Conservation (phyloP, 2,113 vertebrate genomes). For the Seriola dumerili region DNA sequence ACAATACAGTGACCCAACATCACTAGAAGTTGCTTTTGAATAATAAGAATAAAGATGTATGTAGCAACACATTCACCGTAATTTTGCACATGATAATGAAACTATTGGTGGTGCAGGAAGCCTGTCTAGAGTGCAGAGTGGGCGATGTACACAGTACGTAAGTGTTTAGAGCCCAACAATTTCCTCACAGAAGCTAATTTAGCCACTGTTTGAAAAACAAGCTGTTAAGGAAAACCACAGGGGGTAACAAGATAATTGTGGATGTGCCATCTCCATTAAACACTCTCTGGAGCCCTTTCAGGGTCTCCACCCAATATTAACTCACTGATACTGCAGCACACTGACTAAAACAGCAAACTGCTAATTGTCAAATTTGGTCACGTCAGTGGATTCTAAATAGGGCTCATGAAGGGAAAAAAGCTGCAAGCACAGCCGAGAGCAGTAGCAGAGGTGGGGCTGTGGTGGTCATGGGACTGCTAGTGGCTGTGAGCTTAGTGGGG, state of each 20-base stretch:
- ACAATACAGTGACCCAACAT: constrained; percentile 20
- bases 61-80: not conserved
- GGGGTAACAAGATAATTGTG: constrained; percentile 59
- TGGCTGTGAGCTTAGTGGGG: constrained; percentile 26
- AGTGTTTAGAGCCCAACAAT: constrained; percentile 36
- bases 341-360: constrained; percentile 70
- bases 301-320: constrained; percentile 67
- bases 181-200: constrained; percentile 45
- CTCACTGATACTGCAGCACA: constrained; percentile 36
- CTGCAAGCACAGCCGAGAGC: constrained; percentile 64
- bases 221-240: constrained; percentile 48
- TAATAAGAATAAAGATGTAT: not conserved
- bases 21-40: not conserved
- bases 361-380: constrained; percentile 79
- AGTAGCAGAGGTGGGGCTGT: constrained; percentile 43
- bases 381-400: constrained; percentile 80
- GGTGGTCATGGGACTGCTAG: constrained; percentile 24
- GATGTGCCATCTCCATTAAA: constrained; percentile 60
- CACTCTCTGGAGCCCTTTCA: constrained; percentile 51
- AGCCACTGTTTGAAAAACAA: constrained; percentile 53
- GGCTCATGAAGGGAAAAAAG: constrained; percentile 45
- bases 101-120: constrained; percentile 30
- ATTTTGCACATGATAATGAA: constrained; percentile 20
- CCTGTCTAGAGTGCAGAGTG: constrained; percentile 28
- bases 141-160: constrained; percentile 6